Evolutionary conservation across 2,113 vertebrate species (phyloP).

Genomic region (Gorsachius goisagi): DNA sequence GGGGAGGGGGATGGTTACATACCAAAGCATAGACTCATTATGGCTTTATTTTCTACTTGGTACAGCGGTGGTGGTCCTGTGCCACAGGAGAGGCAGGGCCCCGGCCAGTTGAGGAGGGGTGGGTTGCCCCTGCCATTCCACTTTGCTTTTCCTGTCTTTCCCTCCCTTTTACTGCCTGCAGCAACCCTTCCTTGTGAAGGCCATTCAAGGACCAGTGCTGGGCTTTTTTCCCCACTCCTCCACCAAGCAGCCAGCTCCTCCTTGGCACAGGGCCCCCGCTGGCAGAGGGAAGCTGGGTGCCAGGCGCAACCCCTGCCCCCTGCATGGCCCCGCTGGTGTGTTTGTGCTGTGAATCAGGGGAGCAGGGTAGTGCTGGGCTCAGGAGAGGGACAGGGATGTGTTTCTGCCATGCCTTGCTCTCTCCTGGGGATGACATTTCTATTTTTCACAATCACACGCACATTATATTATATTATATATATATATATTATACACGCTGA

Average conservation of each 20-base stretch:
- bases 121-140: not conserved
- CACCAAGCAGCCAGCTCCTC: not conserved
- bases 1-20: slow-evolving; percentile 14
- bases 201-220: not conserved
- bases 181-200: not conserved
- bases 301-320: not conserved
- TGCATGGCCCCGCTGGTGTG: not conserved
- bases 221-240: slow-evolving; percentile 5
- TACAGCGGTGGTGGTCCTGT: not conserved
- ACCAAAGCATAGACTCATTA: slow-evolving; percentile 65
- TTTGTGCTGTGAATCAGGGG: slow-evolving; percentile 2
- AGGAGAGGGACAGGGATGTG: not conserved
- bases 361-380: not conserved
- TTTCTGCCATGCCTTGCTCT: slow-evolving; percentile 12
- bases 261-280: not conserved
- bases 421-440: slow-evolving; percentile 31
- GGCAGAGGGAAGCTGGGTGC: slow-evolving; percentile 3
- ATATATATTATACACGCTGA: not conserved
- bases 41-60: slow-evolving; percentile 63
- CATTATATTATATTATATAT: slow-evolving; percentile 18
- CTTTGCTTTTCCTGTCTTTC: slow-evolving; percentile 16
- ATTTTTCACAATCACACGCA: slow-evolving; percentile 49
- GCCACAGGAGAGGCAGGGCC: not conserved
- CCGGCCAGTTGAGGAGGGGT: not conserved
- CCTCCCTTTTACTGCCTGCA: not conserved